Evolutionary conservation across 2,797 vertebrate genomes (phyloP), one percentile per base, ranked within the genome.

Genomic region (Aselliscus stoliczkanus): DNA sequence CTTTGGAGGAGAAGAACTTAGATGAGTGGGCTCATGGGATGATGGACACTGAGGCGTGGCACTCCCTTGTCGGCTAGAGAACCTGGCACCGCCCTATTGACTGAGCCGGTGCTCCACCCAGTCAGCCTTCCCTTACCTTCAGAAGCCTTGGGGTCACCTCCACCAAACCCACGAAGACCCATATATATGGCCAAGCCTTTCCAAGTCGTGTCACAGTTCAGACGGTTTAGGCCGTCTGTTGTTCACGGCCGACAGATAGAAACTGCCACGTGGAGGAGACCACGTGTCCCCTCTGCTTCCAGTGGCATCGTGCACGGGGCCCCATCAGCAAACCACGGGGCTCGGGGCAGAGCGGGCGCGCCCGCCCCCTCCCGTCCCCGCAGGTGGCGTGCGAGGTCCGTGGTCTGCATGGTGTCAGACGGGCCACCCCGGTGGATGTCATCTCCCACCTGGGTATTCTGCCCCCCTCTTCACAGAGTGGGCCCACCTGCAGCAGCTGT

Each of bases 231-330:
- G 42, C 47, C 44, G 50, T 21, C 67, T 9, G 56, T 47, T 2
- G 34, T n/a, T 75, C 70, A 42, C 7, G 79, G 65, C 58, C 86
- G 60, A 6, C 21, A 4, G 52, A 25, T 2, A 6, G 0, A 60
- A n/a, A 70, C 2, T 14, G 21, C 2, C 17, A 47, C 4, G 0
- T 5, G 2, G 15, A 23, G 81, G 29, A 82, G 34, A 70, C 58
- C 18, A 1, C 0, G 1, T 4, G 60, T 23, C n/a, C 65, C 23
- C 7, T 54, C 56, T 0, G 8, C 2, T 0, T 39, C 29, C 2
- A 0, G 0, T 0, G 2, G 64, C 20, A 65, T 20, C 25, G 0
- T 7, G 21, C 4, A 0, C 29, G 3, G 1, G 3, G 39, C 44
- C 67, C 31, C 13, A 0, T 50, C 4, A 4, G 17, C 52, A 27